These are phyloP conservation scores for Clepsis dumicolana DNA, from an alignment of 2,888 invertebrate genomes.

Conservation along the genomic window DNA sequence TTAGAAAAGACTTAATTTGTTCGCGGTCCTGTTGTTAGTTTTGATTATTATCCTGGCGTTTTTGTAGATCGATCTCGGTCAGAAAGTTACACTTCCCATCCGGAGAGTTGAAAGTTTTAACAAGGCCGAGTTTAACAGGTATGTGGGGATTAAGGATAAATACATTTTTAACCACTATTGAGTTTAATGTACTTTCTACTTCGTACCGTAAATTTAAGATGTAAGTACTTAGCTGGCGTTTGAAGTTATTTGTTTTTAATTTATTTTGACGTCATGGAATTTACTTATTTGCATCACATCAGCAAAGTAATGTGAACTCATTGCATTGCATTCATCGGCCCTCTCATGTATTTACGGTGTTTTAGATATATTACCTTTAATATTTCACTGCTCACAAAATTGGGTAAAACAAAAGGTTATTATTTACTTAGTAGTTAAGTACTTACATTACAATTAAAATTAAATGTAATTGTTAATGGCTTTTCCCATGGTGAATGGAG, in stretches of 20 bases:
- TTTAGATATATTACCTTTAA: too few relatives aligned
- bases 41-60: constrained; percentile 8
- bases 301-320: not conserved
- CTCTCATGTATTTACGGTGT: too few relatives aligned
- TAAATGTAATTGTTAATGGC: too few relatives aligned
- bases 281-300: constrained; percentile 4
- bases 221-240: not conserved
- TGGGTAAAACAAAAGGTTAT: too few relatives aligned
- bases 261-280: constrained; percentile 21
- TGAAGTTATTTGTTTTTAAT: not conserved
- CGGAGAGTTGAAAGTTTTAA: constrained; percentile 63
- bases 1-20: constrained; percentile 1
- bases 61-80: constrained; percentile 34
- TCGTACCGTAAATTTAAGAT: not conserved
- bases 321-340: not conserved
- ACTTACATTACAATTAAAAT: too few relatives aligned
- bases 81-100: constrained; percentile 47
- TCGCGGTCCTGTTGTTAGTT: not conserved
- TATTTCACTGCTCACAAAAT: too few relatives aligned
- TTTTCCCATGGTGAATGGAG: too few relatives aligned
- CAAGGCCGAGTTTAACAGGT: constrained; percentile 68
- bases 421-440: too few relatives aligned
- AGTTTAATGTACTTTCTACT: constrained; percentile 18
- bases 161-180: constrained; percentile 3
- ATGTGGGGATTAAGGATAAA: constrained; percentile 51